These are phyloP conservation scores for Gymnodraco acuticeps DNA, from an alignment of 2,797 vertebrate genomes.

Conservation along the genomic window DNA sequence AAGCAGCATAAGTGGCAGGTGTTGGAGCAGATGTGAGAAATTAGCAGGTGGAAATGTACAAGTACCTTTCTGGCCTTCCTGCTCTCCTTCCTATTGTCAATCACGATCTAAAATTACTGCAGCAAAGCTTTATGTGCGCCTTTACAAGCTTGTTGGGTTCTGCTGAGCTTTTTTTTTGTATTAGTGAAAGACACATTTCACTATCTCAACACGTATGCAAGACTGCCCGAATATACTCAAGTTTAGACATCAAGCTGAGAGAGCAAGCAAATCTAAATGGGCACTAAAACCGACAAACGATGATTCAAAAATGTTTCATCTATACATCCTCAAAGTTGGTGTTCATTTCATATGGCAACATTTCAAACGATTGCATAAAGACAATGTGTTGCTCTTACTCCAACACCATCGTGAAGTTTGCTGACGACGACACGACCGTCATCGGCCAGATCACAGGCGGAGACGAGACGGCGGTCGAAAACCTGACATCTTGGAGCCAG, in stretches of 20 bases:
- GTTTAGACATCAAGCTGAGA: not conserved
- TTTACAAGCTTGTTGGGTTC: not conserved
- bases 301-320: not conserved
- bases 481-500: too few relatives aligned
- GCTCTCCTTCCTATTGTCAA: constrained; percentile 4
- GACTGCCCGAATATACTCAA: not conserved
- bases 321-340: not conserved
- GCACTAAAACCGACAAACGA: not conserved
- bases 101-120: not conserved
- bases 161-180: not conserved
- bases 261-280: not conserved
- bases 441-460: too few relatives aligned
- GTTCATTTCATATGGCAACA: not conserved
- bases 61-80: constrained; percentile 16
- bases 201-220: not conserved
- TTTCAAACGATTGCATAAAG: not conserved
- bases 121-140: not conserved
- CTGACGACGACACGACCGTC: too few relatives aligned
- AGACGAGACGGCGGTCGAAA: too few relatives aligned
- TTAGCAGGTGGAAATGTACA: constrained; percentile 27
- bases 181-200: not conserved
- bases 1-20: constrained; percentile 27
- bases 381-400: not conserved
- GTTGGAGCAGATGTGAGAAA: constrained; percentile 44
- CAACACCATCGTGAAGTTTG: too few relatives aligned